Evolutionary conservation across 2,888 invertebrate species (phyloP).

Genomic region (Apodemia duryi): DNA sequence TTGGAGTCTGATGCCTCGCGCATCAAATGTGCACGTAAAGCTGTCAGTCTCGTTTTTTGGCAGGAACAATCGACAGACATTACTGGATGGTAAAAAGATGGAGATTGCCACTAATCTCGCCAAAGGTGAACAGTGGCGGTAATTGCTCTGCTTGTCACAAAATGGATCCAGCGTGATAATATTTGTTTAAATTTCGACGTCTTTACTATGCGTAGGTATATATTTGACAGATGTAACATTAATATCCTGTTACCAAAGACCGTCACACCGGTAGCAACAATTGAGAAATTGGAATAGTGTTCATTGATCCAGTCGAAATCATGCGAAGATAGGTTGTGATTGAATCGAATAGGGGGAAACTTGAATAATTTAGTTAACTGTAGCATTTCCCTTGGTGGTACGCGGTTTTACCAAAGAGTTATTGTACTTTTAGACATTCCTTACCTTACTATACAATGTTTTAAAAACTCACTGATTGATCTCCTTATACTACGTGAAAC

Average conservation of each 20-base stretch:
- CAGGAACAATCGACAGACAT: no score
- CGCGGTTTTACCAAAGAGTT: slow-evolving; percentile 32
- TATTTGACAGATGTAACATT: slow-evolving; percentile 3
- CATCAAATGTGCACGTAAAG: no score
- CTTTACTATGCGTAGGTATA: not conserved
- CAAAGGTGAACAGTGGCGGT: no score
- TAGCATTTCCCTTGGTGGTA: slow-evolving; percentile 41
- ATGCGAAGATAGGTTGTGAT: slow-evolving; percentile 12
- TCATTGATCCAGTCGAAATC: slow-evolving; percentile 7
- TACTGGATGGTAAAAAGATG: no score
- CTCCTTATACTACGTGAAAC: no score
- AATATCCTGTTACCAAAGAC: slow-evolving; percentile 4
- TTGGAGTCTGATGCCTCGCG: no score
- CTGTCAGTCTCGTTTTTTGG: no score
- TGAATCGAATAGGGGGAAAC: slow-evolving; percentile 27
- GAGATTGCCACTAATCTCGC: no score
- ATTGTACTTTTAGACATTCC: not conserved
- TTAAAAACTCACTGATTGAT: not conserved
- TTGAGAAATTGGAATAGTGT: slow-evolving; percentile 21
- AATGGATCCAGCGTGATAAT: no score
- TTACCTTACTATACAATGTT: not conserved
- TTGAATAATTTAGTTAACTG: slow-evolving; percentile 34
- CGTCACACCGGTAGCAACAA: slow-evolving; percentile 6
- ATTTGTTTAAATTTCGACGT: no score
- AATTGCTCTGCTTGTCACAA: no score